Base-by-base conservation (phyloP, 2,888 invertebrate species). In the Marasmarcha lunaedactyla region DNA sequence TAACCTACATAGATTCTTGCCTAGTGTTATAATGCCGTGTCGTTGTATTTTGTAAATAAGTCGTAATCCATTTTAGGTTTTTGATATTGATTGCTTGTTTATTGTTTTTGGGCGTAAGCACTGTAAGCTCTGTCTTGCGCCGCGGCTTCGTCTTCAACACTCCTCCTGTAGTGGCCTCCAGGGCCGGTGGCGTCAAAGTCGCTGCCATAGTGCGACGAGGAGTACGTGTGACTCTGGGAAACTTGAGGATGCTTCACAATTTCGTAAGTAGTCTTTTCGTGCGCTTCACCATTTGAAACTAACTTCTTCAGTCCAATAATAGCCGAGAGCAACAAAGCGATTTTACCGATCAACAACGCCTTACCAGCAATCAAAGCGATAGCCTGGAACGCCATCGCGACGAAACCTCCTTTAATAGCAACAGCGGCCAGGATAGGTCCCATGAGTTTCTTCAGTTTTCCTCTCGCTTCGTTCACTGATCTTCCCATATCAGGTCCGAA, bases 221-320 rank as follows among this genome's bases (percentile, higher is more conserved):
- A 90, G 58, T 92, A 92, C 3, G 90, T 88, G 59, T 93, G 91
- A 52, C 88, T 88, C 61, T 91, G 90, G 37, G 89, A 89, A 40
- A 92, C 88, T 57, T 91, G 90, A n/a, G 93, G 94, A 69, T 93
- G 90, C 64, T 93, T 93, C 39, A 94, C 90, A 50, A 94, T 92
- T 71, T 94, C 93, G 50, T 93, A 90, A 3, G 93, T 93, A 0
- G 92, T 93, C 67, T 92, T 92, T 55, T 92, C 91, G 43, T 89
- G 87, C 12, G 88, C 87, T 46, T 89, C 90, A 37, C 85, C 84
- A 14, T 78, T 70, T 4, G 88, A 87, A 15, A 93, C 87, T 25
- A 94, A 76, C 55, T 93, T 92, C 81, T 93, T 93, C 39, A 94
- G 73, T 0, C 91, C 93, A 50, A 94, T 89, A 47, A 94, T 90